Percentiles rank a stretch among this genome's conserved stretches.
These are phyloP conservation scores for Vipera latastei DNA, from an alignment of 2,797 vertebrate species.

Conservation along the genomic window DNA sequence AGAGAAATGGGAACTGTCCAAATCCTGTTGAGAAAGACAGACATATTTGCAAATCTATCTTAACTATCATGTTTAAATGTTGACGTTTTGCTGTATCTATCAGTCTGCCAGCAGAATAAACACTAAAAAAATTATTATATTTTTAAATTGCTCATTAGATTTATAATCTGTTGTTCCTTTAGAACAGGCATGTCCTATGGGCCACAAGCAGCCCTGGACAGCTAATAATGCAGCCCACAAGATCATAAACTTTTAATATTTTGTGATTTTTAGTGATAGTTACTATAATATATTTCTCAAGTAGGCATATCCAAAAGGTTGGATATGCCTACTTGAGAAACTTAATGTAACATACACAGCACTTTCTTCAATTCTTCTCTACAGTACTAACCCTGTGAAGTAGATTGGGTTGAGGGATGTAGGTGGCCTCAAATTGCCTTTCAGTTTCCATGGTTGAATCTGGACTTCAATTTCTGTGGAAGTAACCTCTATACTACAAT, in stretches of 20 bases:
- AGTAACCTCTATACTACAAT: not conserved
- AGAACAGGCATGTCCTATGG: not conserved
- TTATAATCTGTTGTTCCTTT: not conserved
- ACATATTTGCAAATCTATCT: not conserved
- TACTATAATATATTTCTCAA: not conserved
- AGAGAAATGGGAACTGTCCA: not conserved
- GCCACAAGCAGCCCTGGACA: not conserved
- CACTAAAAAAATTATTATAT: not conserved
- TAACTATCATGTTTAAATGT: not conserved
- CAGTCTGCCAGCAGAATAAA: not conserved
- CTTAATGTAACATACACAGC: not conserved
- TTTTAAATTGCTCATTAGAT: not conserved
- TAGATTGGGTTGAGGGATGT: not conserved
- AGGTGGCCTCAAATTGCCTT: not conserved
- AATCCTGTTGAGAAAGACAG: not conserved
- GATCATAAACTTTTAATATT: not conserved
- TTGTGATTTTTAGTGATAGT: not conserved
- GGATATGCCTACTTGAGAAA: not conserved
- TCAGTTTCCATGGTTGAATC: not conserved
- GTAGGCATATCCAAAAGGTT: no score
- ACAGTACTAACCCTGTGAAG: not conserved
- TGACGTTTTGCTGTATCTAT: not conserved
- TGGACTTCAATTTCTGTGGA: not conserved
- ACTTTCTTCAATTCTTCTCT: not conserved
- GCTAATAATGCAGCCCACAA: not conserved